Base-by-base conservation (phyloP, 2,113 vertebrate genomes). In the Phoxinus phoxinus region DNA sequence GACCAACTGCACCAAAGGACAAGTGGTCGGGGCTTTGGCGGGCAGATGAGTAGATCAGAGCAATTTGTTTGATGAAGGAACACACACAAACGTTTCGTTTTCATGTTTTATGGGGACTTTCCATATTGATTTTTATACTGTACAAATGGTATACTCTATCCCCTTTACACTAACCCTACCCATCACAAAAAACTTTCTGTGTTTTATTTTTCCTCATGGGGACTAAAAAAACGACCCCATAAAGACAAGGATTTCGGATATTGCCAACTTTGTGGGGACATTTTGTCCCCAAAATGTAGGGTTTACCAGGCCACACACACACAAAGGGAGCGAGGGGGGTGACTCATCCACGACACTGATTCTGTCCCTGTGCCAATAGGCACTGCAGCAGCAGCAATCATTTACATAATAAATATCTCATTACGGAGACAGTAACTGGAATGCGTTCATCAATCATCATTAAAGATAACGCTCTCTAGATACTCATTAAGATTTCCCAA, bases 291-390 rank as follows among this genome's bases (percentile, higher is more conserved):
- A 41, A 2, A 2, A 41, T 41, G 2, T 41, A 10, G 41, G 41
- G 41, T 41, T 41, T 41, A 9, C 41, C 7, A 41, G 41, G 41
- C 41, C 41, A 67, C 73, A 84, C 11, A 51, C n/a, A 81, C 37
- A 88, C 88, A 89, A 87, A 88, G 87, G 84, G 27, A 19, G 53
- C 19, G 67, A 25, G 13, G 53, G 46, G 89, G 90, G 92, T 93
- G 92, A 93, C 91, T 93, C 92, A 92, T 93, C 90, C 84, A 88
- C 86, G 86, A 92, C 83, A 12, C 84, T 58, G 87, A 88, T 87
- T 89, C 90, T 93, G 92, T 93, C 91, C 63, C 59, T 71, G 76
- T 88, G 92, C 93, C 92, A 92, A 90, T 87, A 92, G 89, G 90
- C 91, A 69, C 53, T 86, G 92, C 90, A 89, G 90, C 86, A 89